Evolutionary conservation across 2,888 invertebrate species (phyloP), one percentile per base, ranked within the genome.

Genomic region (Eulithis prunata): DNA sequence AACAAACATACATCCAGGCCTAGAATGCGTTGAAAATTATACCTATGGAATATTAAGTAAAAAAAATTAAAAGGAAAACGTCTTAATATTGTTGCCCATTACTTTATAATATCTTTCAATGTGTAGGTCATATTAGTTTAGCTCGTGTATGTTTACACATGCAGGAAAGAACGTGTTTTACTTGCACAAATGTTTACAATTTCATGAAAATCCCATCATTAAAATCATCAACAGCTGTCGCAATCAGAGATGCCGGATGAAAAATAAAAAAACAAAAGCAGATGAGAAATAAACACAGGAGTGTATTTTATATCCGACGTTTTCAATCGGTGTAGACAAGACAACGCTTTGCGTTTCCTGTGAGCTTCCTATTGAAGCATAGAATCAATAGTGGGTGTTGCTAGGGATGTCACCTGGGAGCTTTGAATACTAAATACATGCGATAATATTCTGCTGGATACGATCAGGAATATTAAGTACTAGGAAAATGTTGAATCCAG

Each of bases 291-390:
- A 61, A 69, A 69, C 56, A 58, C 43, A 11, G 10, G 57, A 46
- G 66, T 66, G 62, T 58, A 62, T 65, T 68, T 57, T 75, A 78
- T 79, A 74, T 80, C 81, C 79, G 74, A 72, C 70, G 70, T 74
- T 75, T 75, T 68, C 73, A 76, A 72, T 75, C 64, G 49, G 49
- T 72, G 72, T 78, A 76, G 80, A 41, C 41, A 41, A 77, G 76
- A 79, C 77, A 77, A 73, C 67, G 72, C 73, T 53, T 63, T 55
- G 65, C 73, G 72, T 75, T 82, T 84, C 82, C 81, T 82, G 76
- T 77, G 77, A 82, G 81, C 81, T 89, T 88, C 89, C 89, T 87
- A 79, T 80, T 85, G 87, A 87, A 88, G 87, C 77, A 60, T 13
- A 57, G 60, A 60, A 14, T 67, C 32, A 45, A 13, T 57, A 41